These are phyloP conservation scores for Thamnophis elegans DNA, from an alignment of 2,797 vertebrate genomes.

Conservation along the genomic window DNA sequence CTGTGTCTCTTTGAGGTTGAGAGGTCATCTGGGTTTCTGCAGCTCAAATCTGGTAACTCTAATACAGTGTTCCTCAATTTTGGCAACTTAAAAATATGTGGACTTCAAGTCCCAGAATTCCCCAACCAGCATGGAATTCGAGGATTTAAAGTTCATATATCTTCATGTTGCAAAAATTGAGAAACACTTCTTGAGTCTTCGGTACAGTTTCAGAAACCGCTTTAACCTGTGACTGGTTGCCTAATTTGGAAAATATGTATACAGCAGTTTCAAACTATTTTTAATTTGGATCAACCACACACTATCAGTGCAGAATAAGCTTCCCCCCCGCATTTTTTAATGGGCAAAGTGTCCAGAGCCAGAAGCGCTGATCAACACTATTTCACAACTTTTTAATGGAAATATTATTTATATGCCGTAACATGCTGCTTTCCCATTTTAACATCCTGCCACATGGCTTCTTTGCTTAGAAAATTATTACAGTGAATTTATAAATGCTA, in stretches of 20 bases:
- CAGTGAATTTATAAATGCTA: neutral
- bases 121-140: neutral
- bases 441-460: constrained; percentile 10
- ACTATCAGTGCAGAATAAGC: constrained; percentile 20
- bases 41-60: neutral
- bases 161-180: neutral
- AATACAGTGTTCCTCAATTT: neutral
- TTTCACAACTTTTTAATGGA: neutral
- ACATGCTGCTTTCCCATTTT: constrained; percentile 7
- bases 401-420: constrained; percentile 27
- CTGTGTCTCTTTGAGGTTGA: neutral
- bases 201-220: neutral
- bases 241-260: neutral
- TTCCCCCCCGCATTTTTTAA: neutral
- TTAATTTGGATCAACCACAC: neutral
- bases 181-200: neutral
- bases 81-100: neutral
- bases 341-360: constrained; percentile 5
- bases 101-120: neutral
- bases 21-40: neutral
- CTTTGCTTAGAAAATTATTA: neutral
- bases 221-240: neutral
- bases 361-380: neutral
- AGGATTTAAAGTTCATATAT: neutral
- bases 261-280: neutral